Base-by-base conservation (phyloP, 2,888 invertebrate genomes). In the Pterostichus madidus region DNA sequence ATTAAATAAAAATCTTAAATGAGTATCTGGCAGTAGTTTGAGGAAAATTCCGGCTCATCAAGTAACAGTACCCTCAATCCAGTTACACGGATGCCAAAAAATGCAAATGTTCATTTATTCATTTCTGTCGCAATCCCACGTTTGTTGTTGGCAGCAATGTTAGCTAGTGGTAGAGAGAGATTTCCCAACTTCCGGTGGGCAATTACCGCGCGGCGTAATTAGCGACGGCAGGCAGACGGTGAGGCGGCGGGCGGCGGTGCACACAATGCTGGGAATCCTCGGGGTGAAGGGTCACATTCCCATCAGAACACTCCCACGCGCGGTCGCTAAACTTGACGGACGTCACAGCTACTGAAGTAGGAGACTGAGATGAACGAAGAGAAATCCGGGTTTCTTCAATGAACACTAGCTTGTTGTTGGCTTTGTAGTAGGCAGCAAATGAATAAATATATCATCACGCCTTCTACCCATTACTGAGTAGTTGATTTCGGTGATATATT, bases 151-250 rank as follows among this genome's bases (percentile, higher is more conserved):
- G 35, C 53, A 53, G 32, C 44, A 11, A 24, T 46, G 61, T 6
- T 3, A 13, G 13, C 49, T 49, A 8, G 31, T 10, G 10, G 44
- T 44, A 17, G 15, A 53, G 39, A 53, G 49, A 53, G 82, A 76
- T 82, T 82, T 82, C 82, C 61, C 82, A 75, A 82, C 76, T 82
- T 82, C 82, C 82, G 82, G 82, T 61, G 75, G 61, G 46, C 82
- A 82, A 82, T 82, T 76, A 82, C 82, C 76, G 52, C 76, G 52
- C 32, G 39, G 52, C 73, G 82, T 82, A 82, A 82, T 82, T 82
- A 82, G 82, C 75, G 53, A 24, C 39, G 53, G 17, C 24, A 17
- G 17, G 35, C n/a, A 31, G 24, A 11, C 32, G 35, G 35, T 32
- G 31, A 13, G 52, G 44, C 46, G 32, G 39, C 71, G 53, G 15